Evolutionary conservation across 2,888 invertebrate species (phyloP).

Genomic region (Athalia cordata): DNA sequence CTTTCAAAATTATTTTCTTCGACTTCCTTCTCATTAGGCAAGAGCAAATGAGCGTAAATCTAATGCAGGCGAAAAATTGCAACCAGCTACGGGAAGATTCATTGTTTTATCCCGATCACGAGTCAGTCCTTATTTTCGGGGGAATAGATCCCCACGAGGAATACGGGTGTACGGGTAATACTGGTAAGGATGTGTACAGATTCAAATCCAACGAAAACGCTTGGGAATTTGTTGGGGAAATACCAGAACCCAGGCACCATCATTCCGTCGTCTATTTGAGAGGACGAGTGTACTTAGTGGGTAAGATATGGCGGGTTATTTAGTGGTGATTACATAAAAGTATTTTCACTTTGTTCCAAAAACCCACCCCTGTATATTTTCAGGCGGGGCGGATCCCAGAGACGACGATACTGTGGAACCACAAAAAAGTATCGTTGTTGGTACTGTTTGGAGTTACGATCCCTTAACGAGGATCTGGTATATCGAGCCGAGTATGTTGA

Average conservation of each 20-base stretch:
- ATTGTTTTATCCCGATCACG: slow-evolving; percentile 77
- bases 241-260: slow-evolving; percentile 83
- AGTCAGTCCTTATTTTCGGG: slow-evolving; percentile 81
- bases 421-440: slow-evolving; percentile 77
- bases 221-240: slow-evolving; percentile 81
- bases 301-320: slow-evolving; percentile 68
- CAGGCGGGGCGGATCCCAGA: slow-evolving; percentile 81
- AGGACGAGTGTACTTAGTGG: slow-evolving; percentile 81
- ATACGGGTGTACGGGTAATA: slow-evolving; percentile 77
- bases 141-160: slow-evolving; percentile 81
- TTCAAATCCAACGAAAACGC: slow-evolving; percentile 78
- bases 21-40: slow-evolving; percentile 48
- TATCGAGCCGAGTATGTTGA: slow-evolving; percentile 78
- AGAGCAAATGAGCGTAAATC: slow-evolving; percentile 54
- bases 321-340: too few relatives aligned
- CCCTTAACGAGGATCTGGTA: slow-evolving; percentile 80
- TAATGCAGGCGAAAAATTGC: slow-evolving; percentile 71
- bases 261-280: slow-evolving; percentile 80
- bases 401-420: slow-evolving; percentile 74
- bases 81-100: slow-evolving; percentile 73
- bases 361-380: slow-evolving; percentile 3
- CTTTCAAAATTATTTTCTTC: not conserved
- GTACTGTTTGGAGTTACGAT: slow-evolving; percentile 83
- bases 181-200: slow-evolving; percentile 79
- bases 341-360: too few relatives aligned